phyloP scores from a whole-genome alignment of 1,140 invertebrate genomes.

The Eubasilissa regina region DNA sequence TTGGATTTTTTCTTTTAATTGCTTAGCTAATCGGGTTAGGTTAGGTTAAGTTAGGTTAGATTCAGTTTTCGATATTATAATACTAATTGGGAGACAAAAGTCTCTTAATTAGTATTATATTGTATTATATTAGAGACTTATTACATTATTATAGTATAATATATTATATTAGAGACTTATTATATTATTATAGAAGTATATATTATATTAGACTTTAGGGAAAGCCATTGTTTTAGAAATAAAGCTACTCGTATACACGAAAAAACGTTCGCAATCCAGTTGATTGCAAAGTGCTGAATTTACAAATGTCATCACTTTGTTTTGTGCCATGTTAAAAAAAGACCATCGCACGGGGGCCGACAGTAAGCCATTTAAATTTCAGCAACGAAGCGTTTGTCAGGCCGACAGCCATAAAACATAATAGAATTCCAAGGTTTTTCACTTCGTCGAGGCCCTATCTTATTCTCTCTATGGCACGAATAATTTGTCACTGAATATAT shows the following conservation, averaged over 20 bases:
- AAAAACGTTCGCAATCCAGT: background rate
- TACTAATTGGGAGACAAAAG: too few relatives aligned
- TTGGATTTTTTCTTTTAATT: too few relatives aligned
- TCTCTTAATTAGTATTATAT: too few relatives aligned
- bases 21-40: too few relatives aligned
- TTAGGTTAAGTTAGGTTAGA: too few relatives aligned
- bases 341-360: background rate
- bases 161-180: too few relatives aligned
- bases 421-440: conserved; percentile 23
- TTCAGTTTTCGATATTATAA: too few relatives aligned
- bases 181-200: too few relatives aligned
- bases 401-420: conserved; percentile 28
- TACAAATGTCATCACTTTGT: background rate
- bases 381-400: conserved; percentile 28
- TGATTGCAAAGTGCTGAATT: conserved; percentile 1
- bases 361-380: conserved; percentile 25
- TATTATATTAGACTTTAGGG: too few relatives aligned
- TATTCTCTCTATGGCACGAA: conserved; percentile 31
- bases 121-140: too few relatives aligned
- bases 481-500: conserved; percentile 47
- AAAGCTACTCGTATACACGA: background rate
- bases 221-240: too few relatives aligned
- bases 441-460: conserved; percentile 10
- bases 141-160: too few relatives aligned
- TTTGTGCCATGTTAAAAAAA: background rate